Percentiles rank a stretch among this genome's conserved stretches.
Conservation (phyloP, 1,140 invertebrate genomes). For the Mesaphorura yosii region DNA sequence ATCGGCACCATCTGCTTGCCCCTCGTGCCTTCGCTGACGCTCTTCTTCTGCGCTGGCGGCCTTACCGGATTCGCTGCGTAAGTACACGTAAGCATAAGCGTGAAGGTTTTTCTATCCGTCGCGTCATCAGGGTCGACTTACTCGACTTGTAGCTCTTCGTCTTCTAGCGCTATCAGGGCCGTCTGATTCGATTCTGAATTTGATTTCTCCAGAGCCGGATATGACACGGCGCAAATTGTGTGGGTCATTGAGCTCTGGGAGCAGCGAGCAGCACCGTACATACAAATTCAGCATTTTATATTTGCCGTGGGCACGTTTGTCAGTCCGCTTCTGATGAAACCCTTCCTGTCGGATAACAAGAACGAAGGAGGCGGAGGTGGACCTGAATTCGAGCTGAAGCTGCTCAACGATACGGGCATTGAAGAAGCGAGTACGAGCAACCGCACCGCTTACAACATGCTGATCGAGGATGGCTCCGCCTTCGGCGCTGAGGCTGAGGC, state of each 20-base stretch:
- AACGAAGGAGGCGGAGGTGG: not conserved
- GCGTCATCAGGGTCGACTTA: too few relatives aligned
- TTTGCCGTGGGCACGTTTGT: conserved; percentile 6
- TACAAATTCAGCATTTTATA: conserved; percentile 13
- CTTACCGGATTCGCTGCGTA: not conserved
- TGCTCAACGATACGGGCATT: not conserved
- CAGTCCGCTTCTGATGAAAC: conserved; percentile 1
- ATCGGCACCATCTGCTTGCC: not conserved
- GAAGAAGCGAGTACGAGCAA: not conserved
- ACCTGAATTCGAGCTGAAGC: not conserved
- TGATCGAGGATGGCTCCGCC: not conserved
- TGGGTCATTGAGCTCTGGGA: conserved; percentile 24
- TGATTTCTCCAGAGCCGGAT: too few relatives aligned
- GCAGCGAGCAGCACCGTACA: conserved; percentile 2
- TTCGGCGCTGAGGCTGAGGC: not conserved
- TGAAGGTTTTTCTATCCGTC: too few relatives aligned
- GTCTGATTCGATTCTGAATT: too few relatives aligned
- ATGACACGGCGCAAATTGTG: conserved; percentile 17
- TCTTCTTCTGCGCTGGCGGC: not conserved
- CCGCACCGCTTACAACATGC: not conserved
- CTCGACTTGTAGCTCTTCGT: too few relatives aligned
- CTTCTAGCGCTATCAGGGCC: too few relatives aligned
- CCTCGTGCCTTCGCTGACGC: not conserved
- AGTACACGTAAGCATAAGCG: too few relatives aligned
- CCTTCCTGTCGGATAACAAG: conserved; percentile 1